Percentiles rank a stretch among this genome's conserved stretches.
phyloP scores from a whole-genome alignment of 1,140 invertebrate species.

The Drosophila teissieri region DNA sequence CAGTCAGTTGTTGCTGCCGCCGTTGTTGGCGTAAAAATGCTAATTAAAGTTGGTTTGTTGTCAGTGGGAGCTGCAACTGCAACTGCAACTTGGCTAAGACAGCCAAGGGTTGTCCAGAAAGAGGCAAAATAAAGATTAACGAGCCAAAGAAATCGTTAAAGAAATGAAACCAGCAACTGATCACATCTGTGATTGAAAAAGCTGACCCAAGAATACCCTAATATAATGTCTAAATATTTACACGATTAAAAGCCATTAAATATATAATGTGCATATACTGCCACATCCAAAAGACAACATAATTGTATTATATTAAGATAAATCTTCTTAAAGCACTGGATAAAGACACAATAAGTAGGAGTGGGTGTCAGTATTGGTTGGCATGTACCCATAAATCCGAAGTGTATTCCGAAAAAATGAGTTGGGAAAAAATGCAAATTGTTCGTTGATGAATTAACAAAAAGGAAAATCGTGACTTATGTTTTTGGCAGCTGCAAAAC shows the following conservation, averaged over 20 bases:
- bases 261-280: no score
- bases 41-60: slow-evolving; percentile 79
- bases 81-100: slow-evolving; percentile 12
- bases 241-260: no score
- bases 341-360: not conserved
- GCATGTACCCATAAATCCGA: not conserved
- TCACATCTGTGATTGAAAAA: not conserved
- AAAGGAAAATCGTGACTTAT: slow-evolving; percentile 84
- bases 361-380: not conserved
- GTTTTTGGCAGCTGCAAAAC: slow-evolving; percentile 82
- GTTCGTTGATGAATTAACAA: slow-evolving; percentile 84
- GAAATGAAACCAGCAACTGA: slow-evolving; percentile 61
- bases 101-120: slow-evolving; percentile 63
- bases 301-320: not conserved
- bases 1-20: slow-evolving; percentile 41
- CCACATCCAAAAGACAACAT: not conserved
- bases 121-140: slow-evolving; percentile 64
- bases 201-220: slow-evolving; percentile 12
- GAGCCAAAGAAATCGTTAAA: slow-evolving; percentile 76
- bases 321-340: no score
- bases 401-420: slow-evolving; percentile 49
- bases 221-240: not conserved
- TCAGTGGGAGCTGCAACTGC: slow-evolving; percentile 33
- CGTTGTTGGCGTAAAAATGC: slow-evolving; percentile 76
- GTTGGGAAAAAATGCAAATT: slow-evolving; percentile 79